These are phyloP conservation scores for Eospalax fontanierii DNA, from an alignment of 2,797 vertebrate genomes.

Conservation along the genomic window DNA sequence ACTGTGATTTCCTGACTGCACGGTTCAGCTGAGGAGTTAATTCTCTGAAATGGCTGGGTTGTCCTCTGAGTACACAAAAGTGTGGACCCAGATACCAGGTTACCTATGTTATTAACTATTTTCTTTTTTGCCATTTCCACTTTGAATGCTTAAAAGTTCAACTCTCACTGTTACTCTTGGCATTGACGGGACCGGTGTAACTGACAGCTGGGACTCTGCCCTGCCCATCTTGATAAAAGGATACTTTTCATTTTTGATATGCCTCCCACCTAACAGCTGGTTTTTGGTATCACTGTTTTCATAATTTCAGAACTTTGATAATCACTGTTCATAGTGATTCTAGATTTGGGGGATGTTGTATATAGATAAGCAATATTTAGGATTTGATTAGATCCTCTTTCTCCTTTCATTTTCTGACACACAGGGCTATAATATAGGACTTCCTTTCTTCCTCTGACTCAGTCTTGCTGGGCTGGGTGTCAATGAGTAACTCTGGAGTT, in stretches of 20 bases:
- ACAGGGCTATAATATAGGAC: not conserved
- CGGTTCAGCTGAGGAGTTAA: not conserved
- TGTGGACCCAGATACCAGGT: not conserved
- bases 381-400: not conserved
- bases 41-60: not conserved
- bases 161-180: not conserved
- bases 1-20: not conserved
- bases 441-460: not conserved
- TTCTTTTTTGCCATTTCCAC: not conserved
- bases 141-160: not conserved
- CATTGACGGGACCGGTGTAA: not conserved
- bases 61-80: not conserved
- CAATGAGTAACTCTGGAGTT: not conserved
- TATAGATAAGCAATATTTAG: not conserved
- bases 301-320: not conserved
- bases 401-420: not conserved
- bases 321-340: not conserved
- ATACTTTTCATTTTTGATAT: not conserved
- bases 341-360: not conserved
- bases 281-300: not conserved
- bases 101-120: not conserved
- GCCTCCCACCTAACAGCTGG: not conserved
- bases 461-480: not conserved
- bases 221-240: not conserved
- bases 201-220: not conserved